Evolutionary conservation across 2,888 invertebrate genomes (phyloP).

Genomic region (Coelinius sp.): DNA sequence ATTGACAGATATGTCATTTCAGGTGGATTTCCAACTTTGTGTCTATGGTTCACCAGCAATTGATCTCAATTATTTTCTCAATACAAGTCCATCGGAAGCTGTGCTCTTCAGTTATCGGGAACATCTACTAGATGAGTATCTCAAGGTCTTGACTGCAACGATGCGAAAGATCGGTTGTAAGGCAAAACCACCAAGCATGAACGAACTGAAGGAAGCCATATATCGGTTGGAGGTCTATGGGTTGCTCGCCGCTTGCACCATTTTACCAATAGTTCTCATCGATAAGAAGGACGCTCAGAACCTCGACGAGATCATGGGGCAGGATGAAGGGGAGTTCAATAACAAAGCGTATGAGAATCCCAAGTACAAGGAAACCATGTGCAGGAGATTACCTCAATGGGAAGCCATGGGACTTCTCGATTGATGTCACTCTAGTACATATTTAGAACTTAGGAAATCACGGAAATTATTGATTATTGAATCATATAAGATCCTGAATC

Average conservation of each 20-base stretch:
- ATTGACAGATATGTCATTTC: conserved; percentile 47
- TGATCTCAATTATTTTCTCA: conserved; percentile 71
- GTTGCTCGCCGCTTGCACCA: conserved; percentile 50
- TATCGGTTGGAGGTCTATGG: conserved; percentile 49
- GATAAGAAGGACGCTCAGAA: conserved; percentile 53
- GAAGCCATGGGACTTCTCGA: conserved; percentile 58
- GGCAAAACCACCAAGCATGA: conserved; percentile 54
- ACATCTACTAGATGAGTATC: conserved; percentile 56
- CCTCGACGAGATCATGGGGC: conserved; percentile 55
- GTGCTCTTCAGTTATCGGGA: conserved; percentile 48
- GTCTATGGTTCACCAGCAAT: conserved; percentile 69
- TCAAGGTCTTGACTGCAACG: conserved; percentile 43
- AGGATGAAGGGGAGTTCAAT: conserved; percentile 30
- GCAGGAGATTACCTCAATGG: conserved; percentile 53
- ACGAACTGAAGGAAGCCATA: conserved; percentile 49
- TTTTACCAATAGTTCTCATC: conserved; percentile 57
- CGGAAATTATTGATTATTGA: not conserved
- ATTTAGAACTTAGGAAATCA: not conserved
- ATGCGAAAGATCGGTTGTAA: conserved; percentile 59
- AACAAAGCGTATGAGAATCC: conserved; percentile 48
- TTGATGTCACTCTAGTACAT: conserved; percentile 33
- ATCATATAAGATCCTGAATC: not conserved
- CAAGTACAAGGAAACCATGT: conserved; percentile 50
- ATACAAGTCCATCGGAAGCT: conserved; percentile 63
- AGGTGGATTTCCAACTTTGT: conserved; percentile 72